Evolutionary conservation across 2,888 invertebrate species (phyloP).

Genomic region (Margaritifera margaritifera): DNA sequence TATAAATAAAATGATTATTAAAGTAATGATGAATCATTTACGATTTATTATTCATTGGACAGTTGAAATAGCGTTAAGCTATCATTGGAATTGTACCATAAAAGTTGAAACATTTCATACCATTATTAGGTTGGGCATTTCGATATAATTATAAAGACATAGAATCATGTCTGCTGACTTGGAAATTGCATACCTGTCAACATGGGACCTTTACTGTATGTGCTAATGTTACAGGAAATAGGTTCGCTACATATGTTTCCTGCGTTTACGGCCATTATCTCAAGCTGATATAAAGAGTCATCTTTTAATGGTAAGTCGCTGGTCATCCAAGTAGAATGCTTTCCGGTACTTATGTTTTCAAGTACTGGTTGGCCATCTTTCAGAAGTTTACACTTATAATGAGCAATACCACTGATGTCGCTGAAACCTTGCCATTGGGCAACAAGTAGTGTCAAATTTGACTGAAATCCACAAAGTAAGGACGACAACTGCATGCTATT

Average conservation of each 20-base stretch:
- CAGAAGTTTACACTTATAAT: conserved; percentile 4
- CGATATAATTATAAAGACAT: too few species aligned
- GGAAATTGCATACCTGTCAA: conserved; percentile 9
- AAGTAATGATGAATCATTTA: too few species aligned
- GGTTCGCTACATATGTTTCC: conserved; percentile 5
- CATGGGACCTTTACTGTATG: conserved; percentile 3
- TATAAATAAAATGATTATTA: too few species aligned
- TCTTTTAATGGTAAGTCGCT: conserved; percentile 6
- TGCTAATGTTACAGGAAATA: conserved; percentile 6
- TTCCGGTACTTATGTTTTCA: not conserved
- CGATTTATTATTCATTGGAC: too few species aligned
- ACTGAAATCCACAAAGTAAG: not conserved
- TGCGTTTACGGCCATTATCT: conserved; percentile 6
- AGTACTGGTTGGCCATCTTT: conserved; percentile 1
- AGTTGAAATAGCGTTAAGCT: too few species aligned
- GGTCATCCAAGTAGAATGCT: conserved; percentile 3
- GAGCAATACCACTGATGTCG: conserved; percentile 8
- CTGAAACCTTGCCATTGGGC: conserved; percentile 12
- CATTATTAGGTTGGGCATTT: too few species aligned
- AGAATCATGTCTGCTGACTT: not conserved
- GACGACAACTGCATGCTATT: conserved; percentile 1
- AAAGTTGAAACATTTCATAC: too few species aligned
- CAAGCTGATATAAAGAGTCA: conserved; percentile 3
- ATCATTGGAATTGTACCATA: too few species aligned
- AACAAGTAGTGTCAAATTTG: conserved; percentile 7